phyloP scores from a whole-genome alignment of 2,113 vertebrate species.

The Circaetus gallicus region DNA sequence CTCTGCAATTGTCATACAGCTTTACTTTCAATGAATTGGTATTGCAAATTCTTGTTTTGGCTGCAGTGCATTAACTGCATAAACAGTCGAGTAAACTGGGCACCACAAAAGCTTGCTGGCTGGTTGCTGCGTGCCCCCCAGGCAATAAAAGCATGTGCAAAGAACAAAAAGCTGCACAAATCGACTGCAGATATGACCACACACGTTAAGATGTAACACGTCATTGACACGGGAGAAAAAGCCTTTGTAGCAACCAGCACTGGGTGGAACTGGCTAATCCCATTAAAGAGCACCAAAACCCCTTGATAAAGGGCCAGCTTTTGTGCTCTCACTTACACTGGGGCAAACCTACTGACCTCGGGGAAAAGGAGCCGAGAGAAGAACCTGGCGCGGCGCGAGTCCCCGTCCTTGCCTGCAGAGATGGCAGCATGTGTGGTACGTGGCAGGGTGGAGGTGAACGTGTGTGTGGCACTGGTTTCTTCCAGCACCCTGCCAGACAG shows the following conservation, averaged over 20 bases:
- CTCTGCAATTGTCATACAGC: neutral
- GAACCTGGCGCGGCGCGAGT: rapidly evolving
- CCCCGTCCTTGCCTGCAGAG: neutral
- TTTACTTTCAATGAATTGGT: slow-evolving; percentile 23
- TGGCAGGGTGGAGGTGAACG: neutral
- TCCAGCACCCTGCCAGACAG: neutral
- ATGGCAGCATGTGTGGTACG: neutral
- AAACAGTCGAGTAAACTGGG: slow-evolving; percentile 29
- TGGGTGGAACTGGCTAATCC: slow-evolving; percentile 37
- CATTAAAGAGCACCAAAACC: slow-evolving; percentile 26
- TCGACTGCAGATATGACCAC: slow-evolving; percentile 59
- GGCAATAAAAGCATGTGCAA: slow-evolving; percentile 55
- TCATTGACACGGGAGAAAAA: slow-evolving; percentile 46
- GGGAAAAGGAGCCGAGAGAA: neutral
- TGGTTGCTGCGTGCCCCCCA: slow-evolving; percentile 32
- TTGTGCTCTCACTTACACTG: neutral
- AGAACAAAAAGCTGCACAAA: slow-evolving; percentile 59
- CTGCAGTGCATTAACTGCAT: slow-evolving; percentile 25
- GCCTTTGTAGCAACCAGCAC: slow-evolving; percentile 17
- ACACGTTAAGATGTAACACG: slow-evolving; percentile 44
- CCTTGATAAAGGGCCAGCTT: slow-evolving; percentile 18
- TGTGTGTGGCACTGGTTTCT: neutral
- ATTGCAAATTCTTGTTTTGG: slow-evolving; percentile 41
- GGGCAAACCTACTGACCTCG: neutral
- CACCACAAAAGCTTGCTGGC: slow-evolving; percentile 41